Conservation (phyloP, 2,888 invertebrate genomes). For the Meghimatium bilineatum region DNA sequence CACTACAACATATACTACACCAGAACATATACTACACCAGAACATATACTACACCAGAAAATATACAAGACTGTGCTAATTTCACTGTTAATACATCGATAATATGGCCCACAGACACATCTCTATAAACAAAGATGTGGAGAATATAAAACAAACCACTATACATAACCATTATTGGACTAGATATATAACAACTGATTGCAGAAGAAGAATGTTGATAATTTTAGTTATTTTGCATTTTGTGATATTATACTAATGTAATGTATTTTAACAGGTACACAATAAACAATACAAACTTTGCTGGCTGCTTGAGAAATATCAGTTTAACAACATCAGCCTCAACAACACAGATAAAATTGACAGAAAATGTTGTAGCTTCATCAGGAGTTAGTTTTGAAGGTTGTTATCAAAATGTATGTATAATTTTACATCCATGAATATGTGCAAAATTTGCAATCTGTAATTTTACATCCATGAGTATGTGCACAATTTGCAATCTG, state of each 20-base stretch:
- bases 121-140: too few species aligned
- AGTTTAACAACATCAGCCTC: neutral
- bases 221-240: too few species aligned
- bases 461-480: neutral
- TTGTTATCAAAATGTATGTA: constrained; percentile 39
- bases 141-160: too few species aligned
- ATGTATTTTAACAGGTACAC: constrained; percentile 28
- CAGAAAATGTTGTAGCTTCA: constrained; percentile 16
- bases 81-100: too few species aligned
- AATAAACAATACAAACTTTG: constrained; percentile 35
- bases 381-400: constrained; percentile 26
- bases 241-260: neutral
- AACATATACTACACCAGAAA: too few species aligned
- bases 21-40: too few species aligned
- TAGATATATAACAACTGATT: too few species aligned
- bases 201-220: too few species aligned
- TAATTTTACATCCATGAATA: neutral
- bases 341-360: constrained; percentile 10
- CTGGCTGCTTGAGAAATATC: constrained; percentile 39
- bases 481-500: neutral
- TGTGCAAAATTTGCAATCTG: neutral
- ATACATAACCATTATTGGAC: too few species aligned
- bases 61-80: too few species aligned
- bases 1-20: too few species aligned
- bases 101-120: too few species aligned